A percentile compares a stretch with the other conserved stretches of the same genome.
These are phyloP conservation scores for Addax nasomaculatus DNA, from an alignment of 2,113 vertebrate genomes.

Conservation along the genomic window DNA sequence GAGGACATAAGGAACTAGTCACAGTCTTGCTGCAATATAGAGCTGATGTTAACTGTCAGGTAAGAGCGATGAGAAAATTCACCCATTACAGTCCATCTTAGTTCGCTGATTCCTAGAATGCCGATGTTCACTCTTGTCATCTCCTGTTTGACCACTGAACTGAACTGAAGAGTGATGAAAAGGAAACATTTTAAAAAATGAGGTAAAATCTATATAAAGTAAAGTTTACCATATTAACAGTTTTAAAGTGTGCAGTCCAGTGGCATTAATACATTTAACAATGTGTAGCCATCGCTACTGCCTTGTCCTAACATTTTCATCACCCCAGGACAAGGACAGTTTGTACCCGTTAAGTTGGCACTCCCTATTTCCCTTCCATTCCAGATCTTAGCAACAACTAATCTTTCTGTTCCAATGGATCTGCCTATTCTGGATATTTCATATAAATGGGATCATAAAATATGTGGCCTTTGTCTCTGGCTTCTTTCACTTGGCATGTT, in stretches of 20 bases:
- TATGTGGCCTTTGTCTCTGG: not conserved
- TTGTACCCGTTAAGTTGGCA: not conserved
- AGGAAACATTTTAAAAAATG: not conserved
- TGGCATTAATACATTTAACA: not conserved
- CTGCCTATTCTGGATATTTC: not conserved
- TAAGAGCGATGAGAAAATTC: constrained; percentile 73
- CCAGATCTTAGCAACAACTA: not conserved
- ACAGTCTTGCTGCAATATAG: constrained; percentile 89
- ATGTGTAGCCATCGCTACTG: not conserved
- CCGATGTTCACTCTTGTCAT: not conserved
- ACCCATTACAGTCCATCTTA: not conserved
- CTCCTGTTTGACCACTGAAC: not conserved
- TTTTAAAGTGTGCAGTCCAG: not conserved
- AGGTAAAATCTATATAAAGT: not conserved
- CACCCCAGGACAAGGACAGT: not conserved
- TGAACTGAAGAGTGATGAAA: not conserved
- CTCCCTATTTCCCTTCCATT: not conserved
- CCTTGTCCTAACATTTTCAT: not conserved
- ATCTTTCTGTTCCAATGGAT: not conserved
- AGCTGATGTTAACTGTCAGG: constrained; percentile 94
- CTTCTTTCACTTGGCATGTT: not conserved
- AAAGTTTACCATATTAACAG: not conserved
- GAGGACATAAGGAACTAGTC: constrained; percentile 96
- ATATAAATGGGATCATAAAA: not conserved
- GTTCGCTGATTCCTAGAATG: not conserved